A percentile compares a stretch with the other conserved stretches of the same genome.
Evolutionary conservation across 2,113 vertebrate species (phyloP).

Genomic region (Gadus macrocephalus): DNA sequence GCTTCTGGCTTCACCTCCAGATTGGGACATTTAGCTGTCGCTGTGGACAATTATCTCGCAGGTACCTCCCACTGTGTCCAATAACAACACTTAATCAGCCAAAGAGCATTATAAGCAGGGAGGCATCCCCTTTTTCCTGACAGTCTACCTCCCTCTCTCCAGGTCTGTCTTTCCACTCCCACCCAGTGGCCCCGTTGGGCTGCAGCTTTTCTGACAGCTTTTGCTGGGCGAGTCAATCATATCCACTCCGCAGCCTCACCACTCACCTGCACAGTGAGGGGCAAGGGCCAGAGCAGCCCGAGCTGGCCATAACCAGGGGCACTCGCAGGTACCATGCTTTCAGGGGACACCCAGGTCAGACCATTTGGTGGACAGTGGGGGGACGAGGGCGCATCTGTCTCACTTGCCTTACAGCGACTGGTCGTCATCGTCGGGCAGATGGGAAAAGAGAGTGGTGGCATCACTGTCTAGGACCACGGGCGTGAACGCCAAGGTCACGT

Average conservation of each 20-base stretch:
- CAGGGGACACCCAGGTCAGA: conserved; percentile 49
- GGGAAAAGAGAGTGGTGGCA: background rate
- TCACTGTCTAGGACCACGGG: conserved; percentile 6
- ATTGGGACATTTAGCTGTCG: conserved; percentile 72
- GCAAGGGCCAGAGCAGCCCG: conserved; percentile 30
- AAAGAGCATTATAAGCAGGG: conserved; percentile 41
- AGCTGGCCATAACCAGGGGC: conserved; percentile 49
- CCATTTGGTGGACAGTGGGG: conserved; percentile 15
- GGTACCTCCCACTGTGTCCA: conserved; percentile 70
- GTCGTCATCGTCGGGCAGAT: conserved; percentile 33
- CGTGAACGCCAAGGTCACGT: conserved; percentile 25
- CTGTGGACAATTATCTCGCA: conserved; percentile 75
- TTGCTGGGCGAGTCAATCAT: conserved; percentile 63
- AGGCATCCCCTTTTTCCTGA: conserved; percentile 12
- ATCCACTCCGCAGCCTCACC: conserved; percentile 50
- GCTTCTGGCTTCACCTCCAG: conserved; percentile 66
- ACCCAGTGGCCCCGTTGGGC: conserved; percentile 28
- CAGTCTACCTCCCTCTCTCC: background rate
- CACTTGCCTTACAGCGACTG: conserved; percentile 35
- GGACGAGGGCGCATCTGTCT: conserved; percentile 53
- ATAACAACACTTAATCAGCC: conserved; percentile 77
- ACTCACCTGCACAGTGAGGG: conserved; percentile 52
- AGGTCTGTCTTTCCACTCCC: conserved; percentile 36
- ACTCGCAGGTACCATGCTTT: conserved; percentile 58
- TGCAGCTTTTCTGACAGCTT: conserved; percentile 37